Percentiles rank a stretch among this genome's conserved stretches.
phyloP scores from a whole-genome alignment of 2,888 invertebrate species.

The Dysmachus trigonus region DNA sequence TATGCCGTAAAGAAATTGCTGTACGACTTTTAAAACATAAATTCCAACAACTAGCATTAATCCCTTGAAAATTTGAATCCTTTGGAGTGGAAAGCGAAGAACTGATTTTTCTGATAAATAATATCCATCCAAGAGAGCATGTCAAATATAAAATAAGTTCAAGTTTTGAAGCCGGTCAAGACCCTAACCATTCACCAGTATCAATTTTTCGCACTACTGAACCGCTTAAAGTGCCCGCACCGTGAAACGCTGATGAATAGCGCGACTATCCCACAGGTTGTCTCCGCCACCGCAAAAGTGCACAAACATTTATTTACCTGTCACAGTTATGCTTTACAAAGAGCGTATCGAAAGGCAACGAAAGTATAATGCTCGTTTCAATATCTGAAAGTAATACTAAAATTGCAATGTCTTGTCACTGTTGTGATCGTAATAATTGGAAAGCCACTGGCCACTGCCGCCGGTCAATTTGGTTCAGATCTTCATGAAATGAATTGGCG shows the following conservation, averaged over 20 bases:
- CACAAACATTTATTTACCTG: constrained; percentile 16
- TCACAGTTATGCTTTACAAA: neutral
- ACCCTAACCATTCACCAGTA: neutral
- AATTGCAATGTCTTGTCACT: neutral
- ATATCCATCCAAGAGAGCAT: neutral
- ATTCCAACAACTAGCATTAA: too few relatives aligned
- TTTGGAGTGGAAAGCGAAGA: too few relatives aligned
- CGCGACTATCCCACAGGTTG: neutral
- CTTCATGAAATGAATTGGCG: neutral
- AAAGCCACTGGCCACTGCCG: neutral
- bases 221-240: neutral
- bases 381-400: constrained; percentile 2
- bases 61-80: too few relatives aligned
- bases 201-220: neutral
- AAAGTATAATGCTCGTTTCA: neutral
- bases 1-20: too few relatives aligned
- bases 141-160: neutral
- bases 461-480: neutral
- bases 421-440: neutral
- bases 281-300: neutral
- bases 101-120: too few relatives aligned
- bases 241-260: neutral
- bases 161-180: neutral
- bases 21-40: too few relatives aligned
- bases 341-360: neutral